These are phyloP conservation scores for Isurus oxyrinchus DNA, from an alignment of 2,113 vertebrate genomes.

Conservation along the genomic window DNA sequence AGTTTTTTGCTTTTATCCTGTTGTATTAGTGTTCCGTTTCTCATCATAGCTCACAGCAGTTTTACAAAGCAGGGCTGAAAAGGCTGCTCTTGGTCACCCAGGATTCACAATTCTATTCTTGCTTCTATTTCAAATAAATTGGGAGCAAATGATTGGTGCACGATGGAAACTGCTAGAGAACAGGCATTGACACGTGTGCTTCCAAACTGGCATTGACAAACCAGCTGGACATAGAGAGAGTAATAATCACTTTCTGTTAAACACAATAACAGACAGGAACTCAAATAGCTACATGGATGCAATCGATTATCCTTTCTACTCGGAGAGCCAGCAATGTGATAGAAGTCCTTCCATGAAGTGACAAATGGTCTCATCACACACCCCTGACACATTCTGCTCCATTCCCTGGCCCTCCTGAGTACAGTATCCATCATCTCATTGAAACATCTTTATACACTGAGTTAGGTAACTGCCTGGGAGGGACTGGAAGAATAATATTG, in stretches of 20 bases:
- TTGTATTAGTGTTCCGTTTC: no score
- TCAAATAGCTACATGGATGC: neutral
- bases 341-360: neutral
- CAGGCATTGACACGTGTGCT: neutral
- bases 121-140: neutral
- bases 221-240: neutral
- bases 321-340: neutral
- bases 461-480: neutral
- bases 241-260: neutral
- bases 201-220: neutral
- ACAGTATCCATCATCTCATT: neutral
- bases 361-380: neutral
- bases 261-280: neutral
- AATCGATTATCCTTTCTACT: neutral
- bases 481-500: slow-evolving; percentile 2
- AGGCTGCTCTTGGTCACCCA: neutral
- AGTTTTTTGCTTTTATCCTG: no score
- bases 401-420: neutral
- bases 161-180: neutral
- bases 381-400: no score
- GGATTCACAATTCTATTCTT: neutral
- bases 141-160: neutral
- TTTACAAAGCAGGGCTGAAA: neutral
- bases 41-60: neutral
- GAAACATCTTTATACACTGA: neutral